Evolutionary conservation across 2,888 invertebrate species (phyloP), one percentile per base, ranked within the genome.

Genomic region (Acanthoscelides obtectus): DNA sequence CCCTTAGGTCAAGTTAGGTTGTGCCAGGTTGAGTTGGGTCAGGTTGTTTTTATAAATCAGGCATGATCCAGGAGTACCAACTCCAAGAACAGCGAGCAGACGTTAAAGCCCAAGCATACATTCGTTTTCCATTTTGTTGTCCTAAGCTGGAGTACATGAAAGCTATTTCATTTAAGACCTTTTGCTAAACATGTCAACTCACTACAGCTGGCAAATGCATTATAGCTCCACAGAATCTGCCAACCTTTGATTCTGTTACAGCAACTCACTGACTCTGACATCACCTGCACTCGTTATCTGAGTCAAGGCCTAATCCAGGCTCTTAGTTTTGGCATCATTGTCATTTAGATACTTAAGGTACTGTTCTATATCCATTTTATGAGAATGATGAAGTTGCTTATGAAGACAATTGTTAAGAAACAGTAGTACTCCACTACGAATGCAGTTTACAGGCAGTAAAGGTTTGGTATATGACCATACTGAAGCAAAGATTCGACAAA

Each of bases 371-470:
- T 20, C 22, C 19, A 20, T n/a, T 67, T 67, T 17, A 20, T 20
- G 2, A 67, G 22, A n/a, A n/a, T 67, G 19, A 22, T 22, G 21
- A 67, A 22, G 67, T 67, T 22, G 20, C 67, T 20, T 19, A 67
- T n/a, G 2, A 67, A 20, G 3, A 20, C 3, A 22, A 21, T 22
- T 22, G 22, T 19, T 19, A 67, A 3, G 67, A 67, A 67, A 22
- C 22, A 67, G 20, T 67, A 67, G 67, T 67, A 67, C 67, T 67
- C 67, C 20, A n/a, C 22, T 67, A 67, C n/a, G 4, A 67, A n/a
- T 20, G n/a, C 67, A 22, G 22, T 67, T 17, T 20, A 19, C 20
- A 67, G 67, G 5, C 20, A 20, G 5, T n/a, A 45, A 12, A 45
- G 5, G 45, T 17, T 45, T 6, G 17, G 3, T 12, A 45, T 45